Conservation (phyloP, 2,113 vertebrate genomes). For the Callospermophilus lateralis region DNA sequence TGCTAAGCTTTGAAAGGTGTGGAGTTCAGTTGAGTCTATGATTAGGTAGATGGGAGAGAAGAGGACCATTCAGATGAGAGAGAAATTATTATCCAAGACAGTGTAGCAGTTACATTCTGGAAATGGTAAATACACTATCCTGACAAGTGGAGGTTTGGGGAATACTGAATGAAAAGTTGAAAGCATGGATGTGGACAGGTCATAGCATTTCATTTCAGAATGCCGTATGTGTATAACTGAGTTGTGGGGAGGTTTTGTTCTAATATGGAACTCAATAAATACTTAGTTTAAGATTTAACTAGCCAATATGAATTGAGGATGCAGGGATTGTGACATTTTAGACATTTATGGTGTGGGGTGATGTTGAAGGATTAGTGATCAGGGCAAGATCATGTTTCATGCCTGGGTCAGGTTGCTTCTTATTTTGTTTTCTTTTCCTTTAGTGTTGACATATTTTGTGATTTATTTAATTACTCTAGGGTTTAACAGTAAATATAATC, state of each 20-base stretch:
- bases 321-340: background rate
- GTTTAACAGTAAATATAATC: background rate
- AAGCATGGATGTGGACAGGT: background rate
- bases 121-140: background rate
- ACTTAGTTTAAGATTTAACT: conserved; percentile 19
- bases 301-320: background rate
- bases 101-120: background rate
- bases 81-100: background rate
- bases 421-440: conserved; percentile 31
- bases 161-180: background rate
- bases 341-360: background rate
- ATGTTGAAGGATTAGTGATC: background rate
- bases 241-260: background rate
- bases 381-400: background rate
- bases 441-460: conserved; percentile 22
- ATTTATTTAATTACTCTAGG: background rate
- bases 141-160: background rate
- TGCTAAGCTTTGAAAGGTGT: background rate
- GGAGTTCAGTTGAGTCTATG: background rate
- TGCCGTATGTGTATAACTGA: background rate
- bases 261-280: background rate
- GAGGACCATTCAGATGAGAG: background rate
- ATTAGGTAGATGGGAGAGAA: background rate
- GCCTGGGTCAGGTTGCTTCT: background rate
- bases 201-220: background rate